Base-by-base conservation (phyloP, 2,888 invertebrate species). In the Gortyna flavago region DNA sequence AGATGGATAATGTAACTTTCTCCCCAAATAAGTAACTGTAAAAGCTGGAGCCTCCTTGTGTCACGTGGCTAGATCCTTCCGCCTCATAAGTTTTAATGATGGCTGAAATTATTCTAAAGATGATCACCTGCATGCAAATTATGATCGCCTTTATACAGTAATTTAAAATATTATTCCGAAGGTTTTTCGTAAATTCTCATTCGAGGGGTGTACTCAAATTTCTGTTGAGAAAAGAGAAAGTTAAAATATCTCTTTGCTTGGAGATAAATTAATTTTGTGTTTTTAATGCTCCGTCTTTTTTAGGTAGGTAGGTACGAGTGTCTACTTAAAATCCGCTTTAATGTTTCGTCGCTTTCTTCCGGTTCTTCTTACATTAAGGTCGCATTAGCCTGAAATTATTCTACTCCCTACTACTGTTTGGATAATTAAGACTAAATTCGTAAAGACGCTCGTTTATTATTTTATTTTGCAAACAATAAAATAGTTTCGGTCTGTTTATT, bases 81-180 rank as follows among this genome's bases (percentile, higher is more conserved):
- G 65, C 83, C 79, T 89, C 88, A 89, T 88, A 93, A 93, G 90
- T 93, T 94, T 93, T 93, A 93, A 92, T 91, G 91, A 93, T 85
- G 89, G 85, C 91, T 85, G 74, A 90, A 92, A 86, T 91, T 90
- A 89, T 89, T 89, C 85, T 77, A 72, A 84, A 85, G 88, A 87
- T 90, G 89, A 92, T 91, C 90, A 91, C 90, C 90, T 92, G 90
- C 91, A 92, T 92, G 89, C 89, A 91, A 90, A 93, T 91, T 87
- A 89, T 89, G 83, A 86, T 86, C 85, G 85, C 77, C 85, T 83
- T 79, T 81, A 84, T 85, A 85, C 83, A 88, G 88, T 86, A 87
- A 90, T 91, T 87, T 86, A 87, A 88, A 85, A 83, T 86, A 86
- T 90, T 84, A 86, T 85, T 79, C 82, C 73, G 74, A 85, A 89